Conservation (phyloP, 2,113 vertebrate species). For the Pachypanchax playfairii region DNA sequence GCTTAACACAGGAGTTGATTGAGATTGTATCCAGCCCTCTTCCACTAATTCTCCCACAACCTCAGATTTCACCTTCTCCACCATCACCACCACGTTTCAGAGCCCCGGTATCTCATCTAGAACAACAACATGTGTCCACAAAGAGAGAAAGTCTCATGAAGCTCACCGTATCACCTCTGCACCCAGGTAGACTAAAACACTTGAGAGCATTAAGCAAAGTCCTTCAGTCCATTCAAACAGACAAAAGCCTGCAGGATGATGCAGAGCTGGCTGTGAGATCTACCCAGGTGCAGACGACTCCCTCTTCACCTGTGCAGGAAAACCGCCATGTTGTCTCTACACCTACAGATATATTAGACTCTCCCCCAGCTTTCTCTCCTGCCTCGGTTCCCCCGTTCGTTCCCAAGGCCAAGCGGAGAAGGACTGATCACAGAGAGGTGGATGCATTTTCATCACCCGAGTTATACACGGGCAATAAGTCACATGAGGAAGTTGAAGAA, state of each 20-base stretch:
- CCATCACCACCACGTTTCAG: slow-evolving; percentile 56
- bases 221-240: slow-evolving; percentile 73
- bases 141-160: slow-evolving; percentile 3
- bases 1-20: slow-evolving; percentile 69
- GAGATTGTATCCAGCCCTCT: slow-evolving; percentile 60
- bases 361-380: neutral
- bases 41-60: neutral
- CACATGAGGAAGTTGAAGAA: slow-evolving; percentile 54
- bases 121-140: slow-evolving; percentile 9
- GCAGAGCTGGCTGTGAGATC: slow-evolving; percentile 10
- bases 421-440: slow-evolving; percentile 28
- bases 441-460: slow-evolving; percentile 74
- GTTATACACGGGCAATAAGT: slow-evolving; percentile 64
- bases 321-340: neutral
- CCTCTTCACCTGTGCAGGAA: neutral
- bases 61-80: slow-evolving; percentile 28
- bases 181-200: slow-evolving; percentile 47
- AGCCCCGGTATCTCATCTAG: slow-evolving; percentile 41
- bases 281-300: neutral
- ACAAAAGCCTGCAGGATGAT: slow-evolving; percentile 35
- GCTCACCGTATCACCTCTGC: slow-evolving; percentile 31
- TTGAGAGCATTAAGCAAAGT: slow-evolving; percentile 73
- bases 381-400: slow-evolving; percentile 33
- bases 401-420: slow-evolving; percentile 70
- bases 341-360: slow-evolving; percentile 4